Percentiles rank a stretch among this genome's conserved stretches.
Conservation (phyloP, 2,888 invertebrate species). For the Epirrhoe alternata region DNA sequence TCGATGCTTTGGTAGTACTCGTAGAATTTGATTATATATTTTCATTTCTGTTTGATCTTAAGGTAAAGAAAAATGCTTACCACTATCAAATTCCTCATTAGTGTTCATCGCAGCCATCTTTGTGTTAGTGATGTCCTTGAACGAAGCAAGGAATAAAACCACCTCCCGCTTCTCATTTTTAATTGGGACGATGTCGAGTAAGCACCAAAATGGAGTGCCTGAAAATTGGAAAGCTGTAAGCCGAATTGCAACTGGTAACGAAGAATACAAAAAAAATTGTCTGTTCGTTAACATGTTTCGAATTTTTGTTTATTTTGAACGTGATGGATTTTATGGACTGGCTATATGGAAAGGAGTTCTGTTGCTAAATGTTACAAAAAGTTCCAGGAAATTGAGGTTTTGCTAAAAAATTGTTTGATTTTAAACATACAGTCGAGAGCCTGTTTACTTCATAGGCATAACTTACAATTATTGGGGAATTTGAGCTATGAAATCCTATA, state of each 20-base stretch:
- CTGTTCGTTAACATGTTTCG: no score
- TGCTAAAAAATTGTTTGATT: no score
- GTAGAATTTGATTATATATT: conserved; percentile 26
- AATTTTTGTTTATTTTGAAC: no score
- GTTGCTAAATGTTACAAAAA: no score
- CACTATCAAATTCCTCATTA: conserved; percentile 94
- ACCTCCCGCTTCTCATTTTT: conserved; percentile 99
- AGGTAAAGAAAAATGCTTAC: conserved; percentile 85
- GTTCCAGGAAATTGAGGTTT: no score
- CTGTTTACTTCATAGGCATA: no score
- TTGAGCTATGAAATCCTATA: neutral
- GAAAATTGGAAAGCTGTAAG: conserved; percentile 60
- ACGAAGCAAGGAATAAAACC: conserved; percentile 97
- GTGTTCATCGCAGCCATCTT: conserved; percentile 94
- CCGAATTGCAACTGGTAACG: conserved; percentile 41
- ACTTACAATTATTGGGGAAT: no score
- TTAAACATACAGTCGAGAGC: no score
- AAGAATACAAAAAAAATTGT: neutral
- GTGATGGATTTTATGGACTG: no score
- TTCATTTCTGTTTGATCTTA: conserved; percentile 49
- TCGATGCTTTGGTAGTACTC: conserved; percentile 9
- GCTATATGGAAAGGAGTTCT: no score
- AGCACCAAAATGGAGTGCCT: conserved; percentile 97
- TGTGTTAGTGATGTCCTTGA: conserved; percentile 97
- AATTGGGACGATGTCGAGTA: conserved; percentile 98